These are phyloP conservation scores for Drepanosiphum platanoidis DNA, from an alignment of 2,888 invertebrate genomes.

Conservation along the genomic window DNA sequence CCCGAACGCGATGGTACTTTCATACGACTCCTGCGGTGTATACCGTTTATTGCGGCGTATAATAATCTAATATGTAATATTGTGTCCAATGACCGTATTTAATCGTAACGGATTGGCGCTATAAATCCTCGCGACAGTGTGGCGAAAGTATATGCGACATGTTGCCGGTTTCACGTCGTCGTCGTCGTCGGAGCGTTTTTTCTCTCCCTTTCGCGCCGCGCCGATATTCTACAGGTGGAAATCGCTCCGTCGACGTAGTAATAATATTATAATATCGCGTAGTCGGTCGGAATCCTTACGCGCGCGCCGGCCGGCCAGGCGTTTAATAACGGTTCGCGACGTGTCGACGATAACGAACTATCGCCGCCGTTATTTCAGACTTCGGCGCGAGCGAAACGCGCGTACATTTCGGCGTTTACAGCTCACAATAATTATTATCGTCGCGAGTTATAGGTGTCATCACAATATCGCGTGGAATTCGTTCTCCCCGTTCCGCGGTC, in stretches of 20 bases:
- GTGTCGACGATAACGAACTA: no score
- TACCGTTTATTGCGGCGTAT: no score
- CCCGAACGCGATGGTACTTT: no score
- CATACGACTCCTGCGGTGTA: no score
- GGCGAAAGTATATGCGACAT: neutral
- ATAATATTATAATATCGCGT: neutral
- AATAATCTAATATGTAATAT: no score
- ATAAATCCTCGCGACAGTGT: neutral
- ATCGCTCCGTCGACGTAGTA: neutral
- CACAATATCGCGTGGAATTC: no score
- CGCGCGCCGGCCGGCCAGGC: neutral
- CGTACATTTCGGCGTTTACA: neutral
- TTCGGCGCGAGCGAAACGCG: neutral
- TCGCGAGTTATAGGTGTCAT: no score
- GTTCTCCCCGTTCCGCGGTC: no score
- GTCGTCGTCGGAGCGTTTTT: neutral
- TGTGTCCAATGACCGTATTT: neutral
- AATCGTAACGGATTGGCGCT: neutral
- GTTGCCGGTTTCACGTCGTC: neutral
- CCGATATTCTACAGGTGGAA: neutral
- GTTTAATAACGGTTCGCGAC: neutral
- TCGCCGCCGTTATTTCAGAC: no score
- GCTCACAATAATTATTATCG: no score
- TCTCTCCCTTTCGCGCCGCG: neutral
- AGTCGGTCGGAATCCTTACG: neutral